A percentile compares a stretch with the other conserved stretches of the same genome.
Evolutionary conservation across 1,140 invertebrate genomes (phyloP).

Genomic region (Drosophila ironensis): DNA sequence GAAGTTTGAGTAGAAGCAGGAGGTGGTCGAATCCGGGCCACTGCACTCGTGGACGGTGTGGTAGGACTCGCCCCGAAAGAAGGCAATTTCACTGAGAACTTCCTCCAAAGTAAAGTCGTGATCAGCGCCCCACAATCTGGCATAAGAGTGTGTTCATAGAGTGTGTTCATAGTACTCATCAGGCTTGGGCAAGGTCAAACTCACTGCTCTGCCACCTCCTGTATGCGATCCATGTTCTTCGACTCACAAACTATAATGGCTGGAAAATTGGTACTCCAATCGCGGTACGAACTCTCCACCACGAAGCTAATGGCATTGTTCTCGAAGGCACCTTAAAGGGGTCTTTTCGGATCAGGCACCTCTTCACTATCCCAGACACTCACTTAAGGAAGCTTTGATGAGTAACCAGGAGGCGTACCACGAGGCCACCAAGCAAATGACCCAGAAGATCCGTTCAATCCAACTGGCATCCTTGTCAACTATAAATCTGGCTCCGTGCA

Average conservation of each 20-base stretch:
- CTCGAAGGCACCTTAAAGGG: conserved; percentile 68
- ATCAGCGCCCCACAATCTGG: conserved; percentile 84
- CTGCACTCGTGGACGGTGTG: conserved; percentile 86
- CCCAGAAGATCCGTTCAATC: conserved; percentile 86
- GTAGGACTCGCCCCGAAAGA: conserved; percentile 86
- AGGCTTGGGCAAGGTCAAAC: not conserved
- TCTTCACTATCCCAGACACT: not conserved
- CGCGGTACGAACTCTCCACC: conserved; percentile 87
- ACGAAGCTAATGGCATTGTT: conserved; percentile 86
- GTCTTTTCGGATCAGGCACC: not conserved
- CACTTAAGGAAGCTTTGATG: conserved; percentile 84
- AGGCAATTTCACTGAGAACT: conserved; percentile 86
- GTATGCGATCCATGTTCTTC: conserved; percentile 84
- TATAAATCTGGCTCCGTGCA: conserved; percentile 84
- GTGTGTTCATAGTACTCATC: too few relatives aligned
- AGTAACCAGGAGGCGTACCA: conserved; percentile 86
- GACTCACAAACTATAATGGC: conserved; percentile 86
- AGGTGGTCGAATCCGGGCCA: conserved; percentile 81
- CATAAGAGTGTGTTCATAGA: not conserved
- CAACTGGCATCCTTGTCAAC: conserved; percentile 83
- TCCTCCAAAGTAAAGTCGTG: conserved; percentile 88
- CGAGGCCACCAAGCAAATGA: conserved; percentile 84
- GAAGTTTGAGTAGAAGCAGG: conserved; percentile 84
- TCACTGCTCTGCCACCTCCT: conserved; percentile 85
- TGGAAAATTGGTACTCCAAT: conserved; percentile 88